Evolutionary conservation across 1,140 invertebrate genomes (phyloP).

Genomic region (Ostrea edulis): DNA sequence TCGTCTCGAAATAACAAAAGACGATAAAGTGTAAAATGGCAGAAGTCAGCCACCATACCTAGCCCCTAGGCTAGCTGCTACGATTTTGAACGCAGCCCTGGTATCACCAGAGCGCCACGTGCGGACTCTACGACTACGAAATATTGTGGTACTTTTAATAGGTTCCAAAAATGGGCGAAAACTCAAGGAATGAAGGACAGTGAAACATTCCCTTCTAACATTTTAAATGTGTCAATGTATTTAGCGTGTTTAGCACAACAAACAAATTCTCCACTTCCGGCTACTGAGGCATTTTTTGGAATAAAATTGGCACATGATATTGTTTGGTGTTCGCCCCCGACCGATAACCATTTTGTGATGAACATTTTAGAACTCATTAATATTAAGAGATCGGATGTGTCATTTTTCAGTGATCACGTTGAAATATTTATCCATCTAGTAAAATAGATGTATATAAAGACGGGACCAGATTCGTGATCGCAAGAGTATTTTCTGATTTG

Average conservation of each 20-base stretch:
- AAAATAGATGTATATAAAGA: conserved; percentile 11
- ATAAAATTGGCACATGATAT: conserved; percentile 30
- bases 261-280: background rate
- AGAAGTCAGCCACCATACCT: no score
- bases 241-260: background rate
- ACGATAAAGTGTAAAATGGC: no score
- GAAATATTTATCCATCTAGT: background rate
- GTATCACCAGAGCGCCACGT: no score
- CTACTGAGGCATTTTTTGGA: background rate
- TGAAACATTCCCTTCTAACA: no score
- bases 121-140: no score
- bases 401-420: background rate
- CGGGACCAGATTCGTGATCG: background rate
- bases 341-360: no score
- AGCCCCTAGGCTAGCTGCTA: no score
- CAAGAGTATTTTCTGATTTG: background rate
- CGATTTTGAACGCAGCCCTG: no score
- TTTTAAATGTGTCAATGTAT: conserved; percentile 1
- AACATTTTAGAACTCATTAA: no score
- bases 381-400: background rate
- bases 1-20: no score
- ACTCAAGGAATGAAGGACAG: background rate
- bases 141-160: no score
- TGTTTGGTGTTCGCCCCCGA: no score
- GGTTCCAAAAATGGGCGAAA: background rate